Evolutionary conservation across 2,888 invertebrate genomes (phyloP).

Genomic region (Zygogramma bicolorata): DNA sequence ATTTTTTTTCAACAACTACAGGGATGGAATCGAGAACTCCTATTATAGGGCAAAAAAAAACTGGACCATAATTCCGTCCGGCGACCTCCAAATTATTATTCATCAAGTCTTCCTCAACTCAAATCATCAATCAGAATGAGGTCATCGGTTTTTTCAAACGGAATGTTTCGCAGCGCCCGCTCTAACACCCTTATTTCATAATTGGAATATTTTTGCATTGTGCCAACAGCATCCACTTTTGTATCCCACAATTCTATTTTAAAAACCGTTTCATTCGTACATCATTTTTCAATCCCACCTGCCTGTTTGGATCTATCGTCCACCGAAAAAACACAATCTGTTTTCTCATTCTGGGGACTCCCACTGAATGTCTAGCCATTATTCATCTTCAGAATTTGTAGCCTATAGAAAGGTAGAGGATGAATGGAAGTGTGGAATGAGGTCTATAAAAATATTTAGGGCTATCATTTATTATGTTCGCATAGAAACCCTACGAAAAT

Average conservation of each 20-base stretch:
- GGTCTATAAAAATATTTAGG: constrained; percentile 26
- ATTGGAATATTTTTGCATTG: neutral
- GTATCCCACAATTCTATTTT: neutral
- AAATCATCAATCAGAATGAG: too few species aligned
- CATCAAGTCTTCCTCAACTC: too few species aligned
- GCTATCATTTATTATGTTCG: constrained; percentile 14
- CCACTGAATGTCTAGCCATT: constrained; percentile 20
- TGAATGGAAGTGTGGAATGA: constrained; percentile 19
- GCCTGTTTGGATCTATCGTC: constrained; percentile 15
- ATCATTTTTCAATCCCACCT: constrained; percentile 22
- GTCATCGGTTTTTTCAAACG: too few species aligned
- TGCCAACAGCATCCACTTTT: neutral
- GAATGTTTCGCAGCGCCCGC: too few species aligned
- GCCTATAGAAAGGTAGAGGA: constrained; percentile 21
- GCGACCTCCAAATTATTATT: too few species aligned
- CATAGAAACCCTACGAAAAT: neutral
- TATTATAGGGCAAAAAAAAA: too few species aligned
- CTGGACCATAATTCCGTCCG: too few species aligned
- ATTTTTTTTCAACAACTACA: too few species aligned
- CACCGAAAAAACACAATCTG: constrained; percentile 21
- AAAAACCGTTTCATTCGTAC: neutral
- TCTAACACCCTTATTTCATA: neutral
- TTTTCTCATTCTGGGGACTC: constrained; percentile 12
- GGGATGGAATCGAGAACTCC: too few species aligned
- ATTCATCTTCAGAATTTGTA: constrained; percentile 22